These are phyloP conservation scores for Myiotriccus ornatus DNA, from an alignment of 2,797 vertebrate species.

Conservation along the genomic window DNA sequence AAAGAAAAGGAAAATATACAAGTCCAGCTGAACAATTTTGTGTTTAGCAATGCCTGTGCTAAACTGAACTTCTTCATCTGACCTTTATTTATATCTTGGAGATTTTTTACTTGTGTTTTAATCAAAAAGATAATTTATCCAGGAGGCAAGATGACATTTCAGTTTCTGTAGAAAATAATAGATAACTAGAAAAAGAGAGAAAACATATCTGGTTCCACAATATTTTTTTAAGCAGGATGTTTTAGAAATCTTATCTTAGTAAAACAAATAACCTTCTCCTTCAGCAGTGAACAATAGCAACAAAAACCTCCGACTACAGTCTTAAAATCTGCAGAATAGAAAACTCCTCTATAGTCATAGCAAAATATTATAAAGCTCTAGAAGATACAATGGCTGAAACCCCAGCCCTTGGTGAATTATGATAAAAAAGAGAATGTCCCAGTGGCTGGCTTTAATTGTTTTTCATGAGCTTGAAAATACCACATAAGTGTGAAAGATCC, in stretches of 20 bases:
- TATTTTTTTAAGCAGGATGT: background rate
- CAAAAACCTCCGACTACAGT: background rate
- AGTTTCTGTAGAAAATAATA: conserved; percentile 55
- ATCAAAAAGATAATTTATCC: conserved; percentile 59
- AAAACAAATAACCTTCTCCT: conserved; percentile 69
- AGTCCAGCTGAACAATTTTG: background rate
- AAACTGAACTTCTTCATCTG: background rate
- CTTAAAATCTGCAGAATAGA: conserved; percentile 25
- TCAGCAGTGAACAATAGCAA: conserved; percentile 50
- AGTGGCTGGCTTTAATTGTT: conserved; percentile 45
- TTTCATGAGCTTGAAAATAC: conserved; percentile 46
- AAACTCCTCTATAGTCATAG: background rate
- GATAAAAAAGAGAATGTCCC: background rate
- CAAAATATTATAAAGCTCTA: background rate
- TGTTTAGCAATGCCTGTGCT: background rate
- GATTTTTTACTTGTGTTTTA: conserved; percentile 7
- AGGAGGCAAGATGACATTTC: conserved; percentile 61
- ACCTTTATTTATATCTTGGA: conserved; percentile 50
- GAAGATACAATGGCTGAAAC: background rate
- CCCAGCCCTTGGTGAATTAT: background rate
- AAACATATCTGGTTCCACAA: conserved; percentile 35
- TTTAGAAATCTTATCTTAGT: conserved; percentile 67
- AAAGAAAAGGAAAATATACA: background rate
- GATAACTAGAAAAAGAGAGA: conserved; percentile 48
- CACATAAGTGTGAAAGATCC: conserved; percentile 43